Conservation (phyloP, 2,797 vertebrate species). For the Gymnothorax reevesii region DNA sequence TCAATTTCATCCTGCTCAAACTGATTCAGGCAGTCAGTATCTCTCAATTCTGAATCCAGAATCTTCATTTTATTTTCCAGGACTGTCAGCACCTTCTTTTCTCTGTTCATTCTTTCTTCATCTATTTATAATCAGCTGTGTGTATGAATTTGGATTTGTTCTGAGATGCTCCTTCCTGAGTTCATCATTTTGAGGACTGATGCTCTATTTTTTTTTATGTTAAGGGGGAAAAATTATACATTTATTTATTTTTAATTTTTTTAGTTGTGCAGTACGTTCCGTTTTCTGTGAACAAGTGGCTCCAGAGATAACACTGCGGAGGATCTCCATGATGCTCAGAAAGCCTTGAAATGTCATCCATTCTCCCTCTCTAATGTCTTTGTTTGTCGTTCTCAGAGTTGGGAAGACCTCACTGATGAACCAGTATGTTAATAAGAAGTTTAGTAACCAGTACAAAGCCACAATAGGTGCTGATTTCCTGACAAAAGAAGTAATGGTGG, state of each 20-base stretch:
- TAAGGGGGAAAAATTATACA: not conserved
- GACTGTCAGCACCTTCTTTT: no score
- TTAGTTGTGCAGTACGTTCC: not conserved
- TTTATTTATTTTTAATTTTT: not conserved
- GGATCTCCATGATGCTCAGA: slow-evolving; percentile 1
- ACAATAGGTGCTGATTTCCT: slow-evolving; percentile 92
- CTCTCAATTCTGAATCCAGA: no score
- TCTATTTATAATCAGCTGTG: not conserved
- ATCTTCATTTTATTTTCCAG: no score
- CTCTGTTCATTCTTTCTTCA: not conserved
- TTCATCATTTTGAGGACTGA: not conserved
- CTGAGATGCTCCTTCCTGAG: not conserved
- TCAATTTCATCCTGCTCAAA: no score
- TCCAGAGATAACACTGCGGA: not conserved
- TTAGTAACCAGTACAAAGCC: slow-evolving; percentile 93
- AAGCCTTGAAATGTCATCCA: not conserved
- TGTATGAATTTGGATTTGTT: not conserved
- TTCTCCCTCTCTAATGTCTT: not conserved
- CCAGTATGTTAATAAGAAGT: slow-evolving; percentile 95
- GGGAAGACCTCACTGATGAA: slow-evolving; percentile 94
- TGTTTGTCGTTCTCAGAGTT: slow-evolving; percentile 66
- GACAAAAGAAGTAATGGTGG: slow-evolving; percentile 94
- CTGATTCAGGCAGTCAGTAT: no score
- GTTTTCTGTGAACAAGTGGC: not conserved
- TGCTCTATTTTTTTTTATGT: not conserved